Evolutionary conservation across 2,113 vertebrate genomes (phyloP).

Genomic region (Platichthys stellatus): DNA sequence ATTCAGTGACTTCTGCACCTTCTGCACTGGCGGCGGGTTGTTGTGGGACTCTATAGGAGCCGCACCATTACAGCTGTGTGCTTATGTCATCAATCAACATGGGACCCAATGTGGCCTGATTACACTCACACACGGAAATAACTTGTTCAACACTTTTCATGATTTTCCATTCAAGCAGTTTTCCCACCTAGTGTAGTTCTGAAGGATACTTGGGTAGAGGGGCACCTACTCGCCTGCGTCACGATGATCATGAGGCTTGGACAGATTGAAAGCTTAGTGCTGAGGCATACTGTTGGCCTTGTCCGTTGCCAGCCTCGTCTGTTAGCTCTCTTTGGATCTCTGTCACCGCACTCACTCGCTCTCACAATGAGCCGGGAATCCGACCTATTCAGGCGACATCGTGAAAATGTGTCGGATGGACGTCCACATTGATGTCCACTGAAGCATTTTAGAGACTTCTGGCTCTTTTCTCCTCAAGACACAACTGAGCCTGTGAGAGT

Average conservation of each 20-base stretch:
- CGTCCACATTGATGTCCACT: slow-evolving; percentile 70
- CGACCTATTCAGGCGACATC: slow-evolving; percentile 60
- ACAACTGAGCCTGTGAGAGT: slow-evolving; percentile 64
- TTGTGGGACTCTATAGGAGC: slow-evolving; percentile 6
- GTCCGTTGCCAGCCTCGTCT: slow-evolving; percentile 48
- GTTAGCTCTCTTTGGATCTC: slow-evolving; percentile 60
- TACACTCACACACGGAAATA: background rate
- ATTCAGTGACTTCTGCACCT: slow-evolving; percentile 18
- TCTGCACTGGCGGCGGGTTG: background rate
- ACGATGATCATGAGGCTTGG: slow-evolving; percentile 30
- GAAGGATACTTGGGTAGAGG: slow-evolving; percentile 45
- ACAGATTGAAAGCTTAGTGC: slow-evolving; percentile 59
- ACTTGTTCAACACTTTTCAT: slow-evolving; percentile 3
- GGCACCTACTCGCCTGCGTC: slow-evolving; percentile 29
- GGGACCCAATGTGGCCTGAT: slow-evolving; percentile 36
- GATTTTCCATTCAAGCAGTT: slow-evolving; percentile 22
- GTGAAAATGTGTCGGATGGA: slow-evolving; percentile 70
- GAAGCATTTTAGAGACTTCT: slow-evolving; percentile 76
- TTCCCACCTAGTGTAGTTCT: slow-evolving; percentile 36
- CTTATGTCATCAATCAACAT: slow-evolving; percentile 26
- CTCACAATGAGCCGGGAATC: slow-evolving; percentile 56
- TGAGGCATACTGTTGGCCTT: slow-evolving; percentile 41
- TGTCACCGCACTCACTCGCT: slow-evolving; percentile 45
- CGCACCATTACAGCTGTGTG: slow-evolving; percentile 1
- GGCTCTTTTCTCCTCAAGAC: slow-evolving; percentile 65